Percentiles rank a stretch among this genome's conserved stretches.
phyloP scores from a whole-genome alignment of 2,797 vertebrate genomes.

The Hypotaenidia philippensis region DNA sequence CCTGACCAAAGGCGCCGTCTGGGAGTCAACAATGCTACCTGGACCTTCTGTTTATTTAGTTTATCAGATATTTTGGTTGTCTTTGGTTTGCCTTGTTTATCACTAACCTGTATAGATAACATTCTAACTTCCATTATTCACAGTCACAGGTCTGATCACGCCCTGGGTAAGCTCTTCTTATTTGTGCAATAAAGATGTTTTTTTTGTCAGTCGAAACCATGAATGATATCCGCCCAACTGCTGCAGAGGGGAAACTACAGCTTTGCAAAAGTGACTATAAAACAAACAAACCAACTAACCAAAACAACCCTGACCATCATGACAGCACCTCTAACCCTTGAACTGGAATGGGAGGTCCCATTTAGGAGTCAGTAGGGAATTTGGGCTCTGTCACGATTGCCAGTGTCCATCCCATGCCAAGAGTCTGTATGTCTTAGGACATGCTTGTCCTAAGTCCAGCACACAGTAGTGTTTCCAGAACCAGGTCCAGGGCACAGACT shows the following conservation, averaged over 20 bases:
- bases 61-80: background rate
- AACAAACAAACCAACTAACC: background rate
- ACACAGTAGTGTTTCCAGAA: background rate
- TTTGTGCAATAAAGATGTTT: background rate
- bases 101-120: background rate
- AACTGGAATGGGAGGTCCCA: background rate
- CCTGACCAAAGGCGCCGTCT: background rate
- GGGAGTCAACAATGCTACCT: background rate
- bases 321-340: background rate
- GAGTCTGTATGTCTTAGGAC: background rate
- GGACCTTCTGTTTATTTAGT: background rate
- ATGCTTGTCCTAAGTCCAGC: background rate
- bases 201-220: background rate
- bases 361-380: background rate
- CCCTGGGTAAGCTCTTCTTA: background rate
- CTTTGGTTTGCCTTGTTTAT: background rate
- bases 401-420: background rate
- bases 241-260: background rate
- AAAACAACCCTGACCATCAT: background rate
- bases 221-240: background rate
- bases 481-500: background rate
- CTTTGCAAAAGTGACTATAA: background rate
- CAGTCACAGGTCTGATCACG: background rate
- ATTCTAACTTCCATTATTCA: background rate
- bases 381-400: fast-evolving